Evolutionary conservation across 2,888 invertebrate species (phyloP), one percentile per base, ranked within the genome.

Genomic region (Schizotus pectinicornis): DNA sequence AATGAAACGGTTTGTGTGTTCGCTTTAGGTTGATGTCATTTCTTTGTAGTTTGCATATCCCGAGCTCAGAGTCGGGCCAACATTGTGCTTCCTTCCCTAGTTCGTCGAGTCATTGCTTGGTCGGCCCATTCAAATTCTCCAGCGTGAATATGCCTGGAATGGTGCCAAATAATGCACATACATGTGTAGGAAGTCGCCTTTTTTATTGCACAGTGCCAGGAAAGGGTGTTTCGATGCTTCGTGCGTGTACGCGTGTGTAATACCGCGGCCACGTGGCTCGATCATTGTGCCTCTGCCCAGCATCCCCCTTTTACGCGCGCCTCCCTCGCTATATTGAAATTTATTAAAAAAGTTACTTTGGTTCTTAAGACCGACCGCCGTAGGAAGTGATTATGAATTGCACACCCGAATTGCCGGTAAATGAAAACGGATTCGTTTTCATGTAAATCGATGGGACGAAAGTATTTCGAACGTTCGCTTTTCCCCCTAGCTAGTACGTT

Each of bases 291-390:
- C 1, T 12, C 36, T 11, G 7, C 42, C 2, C n/a, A 22, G 14
- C n/a, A 22, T 30, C 12, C 31, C 22, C 11, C 36, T 14, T 30
- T 9, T 9, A 13, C 22, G 8, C 39, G 22, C 39, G 61, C 58
- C 60, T 57, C 62, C 63, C 59, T 51, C 59, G 59, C 58, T 63
- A 68, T 63, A 22, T 22, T 64, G 59, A 67, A 68, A 69, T 69
- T 67, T 67, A 67, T 69, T 67, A 67, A 69, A 69, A 66, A 69
- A 66, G 63, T 66, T 66, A 64, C 63, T 62, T 60, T 42, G 30
- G n/a, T 14, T n/a, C 31, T 14, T 12, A 14, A 13, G 9, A 39
- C 30, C 12, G n/a, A 39, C 39, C 9, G 30, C 39, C 14, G 30
- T 42, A 42, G 31, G 12, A 30, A 12, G 32, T 32, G 32, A 42